phyloP scores from a whole-genome alignment of 2,113 vertebrate genomes.

The Aramus guarauna region DNA sequence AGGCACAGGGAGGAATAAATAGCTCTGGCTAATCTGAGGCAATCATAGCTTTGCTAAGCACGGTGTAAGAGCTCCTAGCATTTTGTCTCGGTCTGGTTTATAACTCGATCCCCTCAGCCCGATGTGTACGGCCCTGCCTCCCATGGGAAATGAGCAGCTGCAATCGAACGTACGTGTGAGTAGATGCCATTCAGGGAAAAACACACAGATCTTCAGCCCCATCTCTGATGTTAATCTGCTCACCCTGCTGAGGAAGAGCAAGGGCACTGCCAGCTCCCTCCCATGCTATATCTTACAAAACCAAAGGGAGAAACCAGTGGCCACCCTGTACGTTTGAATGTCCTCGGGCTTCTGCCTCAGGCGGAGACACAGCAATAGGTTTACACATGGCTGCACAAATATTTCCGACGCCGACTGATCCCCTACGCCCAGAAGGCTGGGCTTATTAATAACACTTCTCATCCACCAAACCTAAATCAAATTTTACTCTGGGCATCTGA shows the following conservation, averaged over 20 bases:
- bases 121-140: accelerated
- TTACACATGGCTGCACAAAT: not conserved
- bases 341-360: not conserved
- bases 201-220: not conserved
- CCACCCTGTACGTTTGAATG: not conserved
- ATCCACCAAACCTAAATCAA: not conserved
- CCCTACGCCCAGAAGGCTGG: not conserved
- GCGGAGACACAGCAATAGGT: not conserved
- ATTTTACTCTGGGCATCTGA: not conserved
- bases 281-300: not conserved
- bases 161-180: accelerated
- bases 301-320: not conserved
- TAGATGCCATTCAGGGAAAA: not conserved
- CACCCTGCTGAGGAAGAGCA: not conserved
- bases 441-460: not conserved
- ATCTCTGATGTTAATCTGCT: not conserved
- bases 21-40: not conserved
- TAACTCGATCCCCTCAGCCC: not conserved
- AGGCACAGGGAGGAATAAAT: not conserved
- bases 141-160: not conserved
- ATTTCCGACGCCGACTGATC: not conserved
- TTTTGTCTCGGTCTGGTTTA: not conserved
- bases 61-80: not conserved
- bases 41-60: not conserved
- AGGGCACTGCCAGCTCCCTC: not conserved